Evolutionary conservation across 2,113 vertebrate genomes (phyloP).

Genomic region (Dasyornis broadbenti): DNA sequence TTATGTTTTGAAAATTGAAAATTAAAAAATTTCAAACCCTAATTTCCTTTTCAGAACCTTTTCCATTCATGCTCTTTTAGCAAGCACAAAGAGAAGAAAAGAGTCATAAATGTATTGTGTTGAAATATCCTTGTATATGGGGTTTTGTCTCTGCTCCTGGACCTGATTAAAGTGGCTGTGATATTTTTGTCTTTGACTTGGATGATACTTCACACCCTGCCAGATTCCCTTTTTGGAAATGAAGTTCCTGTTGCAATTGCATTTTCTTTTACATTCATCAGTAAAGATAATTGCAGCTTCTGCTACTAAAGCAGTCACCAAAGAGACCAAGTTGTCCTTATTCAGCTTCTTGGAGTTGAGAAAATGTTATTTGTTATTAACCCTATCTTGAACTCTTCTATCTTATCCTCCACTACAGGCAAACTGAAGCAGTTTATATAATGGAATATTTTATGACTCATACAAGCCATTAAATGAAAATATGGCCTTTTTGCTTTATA

Average conservation of each 20-base stretch:
- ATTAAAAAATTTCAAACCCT: neutral
- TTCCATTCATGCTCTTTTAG: neutral
- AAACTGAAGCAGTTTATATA: neutral
- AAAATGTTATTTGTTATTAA: neutral
- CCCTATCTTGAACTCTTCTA: neutral
- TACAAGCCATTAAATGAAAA: neutral
- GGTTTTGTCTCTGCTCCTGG: neutral
- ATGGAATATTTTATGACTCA: neutral
- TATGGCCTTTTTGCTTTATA: neutral
- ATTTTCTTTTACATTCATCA: neutral
- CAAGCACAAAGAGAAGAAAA: neutral
- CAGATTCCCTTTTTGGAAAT: neutral
- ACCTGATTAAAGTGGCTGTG: neutral
- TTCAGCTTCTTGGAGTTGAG: neutral
- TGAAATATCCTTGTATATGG: neutral
- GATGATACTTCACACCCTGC: neutral
- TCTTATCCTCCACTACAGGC: neutral
- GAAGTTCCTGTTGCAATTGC: neutral
- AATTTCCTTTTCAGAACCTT: neutral
- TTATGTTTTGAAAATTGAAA: neutral
- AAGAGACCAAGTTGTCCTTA: neutral
- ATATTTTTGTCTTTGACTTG: neutral
- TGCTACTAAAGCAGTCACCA: neutral
- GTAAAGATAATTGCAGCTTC: neutral
- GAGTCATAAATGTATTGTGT: neutral